phyloP scores from a whole-genome alignment of 2,888 invertebrate species.

The Drosophila peninsularis region DNA sequence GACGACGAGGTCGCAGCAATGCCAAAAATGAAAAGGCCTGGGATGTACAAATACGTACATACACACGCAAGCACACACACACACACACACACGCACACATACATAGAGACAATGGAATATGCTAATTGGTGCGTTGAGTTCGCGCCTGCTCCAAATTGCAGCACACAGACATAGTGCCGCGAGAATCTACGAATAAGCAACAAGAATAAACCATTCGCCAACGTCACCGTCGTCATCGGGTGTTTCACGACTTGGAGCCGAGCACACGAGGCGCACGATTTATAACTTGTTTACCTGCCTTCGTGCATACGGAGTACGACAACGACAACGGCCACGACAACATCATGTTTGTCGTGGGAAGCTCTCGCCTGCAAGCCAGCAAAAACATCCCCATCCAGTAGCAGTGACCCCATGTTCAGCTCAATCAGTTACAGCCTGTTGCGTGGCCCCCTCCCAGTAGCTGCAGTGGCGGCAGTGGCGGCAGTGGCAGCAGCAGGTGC shows the following conservation, averaged over 20 bases:
- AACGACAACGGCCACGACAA: constrained; percentile 18
- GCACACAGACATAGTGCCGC: constrained; percentile 51
- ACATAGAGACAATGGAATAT: constrained; percentile 77
- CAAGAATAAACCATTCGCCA: constrained; percentile 74
- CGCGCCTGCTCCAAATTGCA: constrained; percentile 71
- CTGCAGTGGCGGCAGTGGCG: constrained; percentile 4
- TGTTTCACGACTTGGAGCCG: constrained; percentile 65
- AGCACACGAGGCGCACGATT: constrained; percentile 69
- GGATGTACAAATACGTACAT: constrained; percentile 40
- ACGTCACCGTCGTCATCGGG: constrained; percentile 48
- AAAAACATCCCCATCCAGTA: constrained; percentile 66
- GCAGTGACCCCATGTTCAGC: constrained; percentile 44
- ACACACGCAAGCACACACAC: constrained; percentile 35
- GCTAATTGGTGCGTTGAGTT: constrained; percentile 82
- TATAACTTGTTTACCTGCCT: constrained; percentile 83
- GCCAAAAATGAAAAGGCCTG: constrained; percentile 72
- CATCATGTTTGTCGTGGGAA: constrained; percentile 41
- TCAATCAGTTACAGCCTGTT: constrained; percentile 61
- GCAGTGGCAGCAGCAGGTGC: constrained; percentile 38
- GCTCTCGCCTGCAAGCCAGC: constrained; percentile 42
- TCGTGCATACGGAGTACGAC: constrained; percentile 50
- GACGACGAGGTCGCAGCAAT: constrained; percentile 54
- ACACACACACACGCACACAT: constrained; percentile 22
- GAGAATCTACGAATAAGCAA: constrained; percentile 82
- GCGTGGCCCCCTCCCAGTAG: constrained; percentile 26